Conservation (phyloP, 2,113 vertebrate species). For the Ceratotherium simum region DNA sequence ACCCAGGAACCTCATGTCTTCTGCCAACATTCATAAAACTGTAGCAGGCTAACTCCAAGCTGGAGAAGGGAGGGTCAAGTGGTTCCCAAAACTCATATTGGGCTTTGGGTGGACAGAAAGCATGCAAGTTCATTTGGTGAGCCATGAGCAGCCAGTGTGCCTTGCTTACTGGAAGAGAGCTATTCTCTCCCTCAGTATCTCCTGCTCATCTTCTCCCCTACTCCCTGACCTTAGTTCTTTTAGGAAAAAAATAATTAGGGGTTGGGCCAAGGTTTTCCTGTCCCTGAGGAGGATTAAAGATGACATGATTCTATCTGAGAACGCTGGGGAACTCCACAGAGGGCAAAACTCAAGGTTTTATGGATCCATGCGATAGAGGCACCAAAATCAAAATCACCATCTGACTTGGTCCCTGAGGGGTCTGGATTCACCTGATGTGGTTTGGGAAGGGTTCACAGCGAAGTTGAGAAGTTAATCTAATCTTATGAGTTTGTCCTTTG, state of each 20-base stretch:
- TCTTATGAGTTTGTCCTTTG: not conserved
- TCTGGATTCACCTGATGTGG: not conserved
- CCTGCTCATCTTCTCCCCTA: not conserved
- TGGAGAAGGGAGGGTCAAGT: not conserved
- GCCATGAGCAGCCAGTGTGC: not conserved
- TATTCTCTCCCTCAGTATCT: not conserved
- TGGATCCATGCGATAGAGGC: accelerated
- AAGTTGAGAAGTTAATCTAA: not conserved
- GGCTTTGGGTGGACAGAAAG: not conserved
- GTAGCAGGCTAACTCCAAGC: not conserved
- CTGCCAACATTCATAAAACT: not conserved
- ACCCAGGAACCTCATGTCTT: not conserved
- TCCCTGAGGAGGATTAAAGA: not conserved
- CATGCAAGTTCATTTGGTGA: not conserved
- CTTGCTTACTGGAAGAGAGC: not conserved
- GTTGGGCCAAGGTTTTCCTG: not conserved
- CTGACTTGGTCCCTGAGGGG: not conserved
- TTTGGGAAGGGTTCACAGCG: not conserved
- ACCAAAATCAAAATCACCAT: not conserved
- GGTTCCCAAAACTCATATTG: not conserved
- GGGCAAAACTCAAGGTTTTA: not conserved
- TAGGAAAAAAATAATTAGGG: not conserved
- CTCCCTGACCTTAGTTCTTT: not conserved
- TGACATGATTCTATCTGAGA: not conserved
- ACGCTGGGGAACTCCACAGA: not conserved